Evolutionary conservation across 2,888 invertebrate species (phyloP), one percentile per base, ranked within the genome.

Genomic region (Globia sparganii): DNA sequence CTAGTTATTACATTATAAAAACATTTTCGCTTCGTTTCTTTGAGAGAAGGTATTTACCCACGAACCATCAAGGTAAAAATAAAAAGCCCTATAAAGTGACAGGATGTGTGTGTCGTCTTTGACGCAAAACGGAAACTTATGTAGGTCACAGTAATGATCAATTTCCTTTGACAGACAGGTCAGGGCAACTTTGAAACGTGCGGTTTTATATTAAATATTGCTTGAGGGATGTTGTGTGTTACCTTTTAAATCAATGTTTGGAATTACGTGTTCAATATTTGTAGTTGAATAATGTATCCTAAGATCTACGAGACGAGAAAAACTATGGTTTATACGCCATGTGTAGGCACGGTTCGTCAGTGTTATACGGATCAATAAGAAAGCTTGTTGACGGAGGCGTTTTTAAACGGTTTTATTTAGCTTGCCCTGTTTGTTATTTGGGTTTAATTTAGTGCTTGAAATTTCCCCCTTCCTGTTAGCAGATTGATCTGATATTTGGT

Each of bases 131-230:
- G 67, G 71, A 70, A 80, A 66, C 72, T 79, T 80, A 75, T 70
- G 43, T 66, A 2, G 69, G 75, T 61, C 66, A n/a, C 43, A 11
- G 40, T 80, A 80, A 80, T 80, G 65, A 75, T 75, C 81, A 80
- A 80, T 80, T 80, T 80, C 75, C 80, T n/a, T 11, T 58, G 15
- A n/a, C 61, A 28, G 66, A 40, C 37, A 70, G 53, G 56, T 25
- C n/a, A 46, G 56, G 66, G 37, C 4, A 28, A 61, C 31, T 31
- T 71, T 43, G 61, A 37, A 61, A 72, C 15, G n/a, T 56, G 21
- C 46, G 8, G 21, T 34, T 53, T 53, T 53, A 56, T 46, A 31
- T n/a, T 40, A 37, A 21, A 37, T 37, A 25, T 61, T 43, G 18
- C n/a, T 40, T 28, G 4, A 25, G 1, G n/a, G 4, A 3, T n/a